A percentile compares a stretch with the other conserved stretches of the same genome.
phyloP scores from a whole-genome alignment of 1,140 invertebrate species.

The Eupristina koningsbergeri region DNA sequence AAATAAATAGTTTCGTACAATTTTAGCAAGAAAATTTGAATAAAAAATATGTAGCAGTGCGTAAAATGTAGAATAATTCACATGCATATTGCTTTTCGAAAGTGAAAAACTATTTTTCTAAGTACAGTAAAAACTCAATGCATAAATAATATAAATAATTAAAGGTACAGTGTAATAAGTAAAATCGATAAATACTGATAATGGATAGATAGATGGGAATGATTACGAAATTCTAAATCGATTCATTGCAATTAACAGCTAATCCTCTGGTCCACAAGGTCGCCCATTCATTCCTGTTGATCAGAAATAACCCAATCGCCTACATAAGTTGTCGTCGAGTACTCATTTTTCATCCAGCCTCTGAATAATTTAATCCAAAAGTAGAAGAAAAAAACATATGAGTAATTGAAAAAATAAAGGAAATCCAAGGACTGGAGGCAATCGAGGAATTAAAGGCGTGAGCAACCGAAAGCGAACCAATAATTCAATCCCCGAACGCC shows the following conservation, averaged over 20 bases:
- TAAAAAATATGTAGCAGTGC: too few relatives aligned
- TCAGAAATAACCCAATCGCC: background rate
- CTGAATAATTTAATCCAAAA: conserved; percentile 21
- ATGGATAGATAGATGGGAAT: background rate
- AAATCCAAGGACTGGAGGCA: background rate
- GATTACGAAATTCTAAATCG: background rate
- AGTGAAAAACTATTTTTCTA: too few relatives aligned
- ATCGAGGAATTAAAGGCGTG: conserved; percentile 49
- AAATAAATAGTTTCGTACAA: too few relatives aligned
- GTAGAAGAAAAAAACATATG: background rate
- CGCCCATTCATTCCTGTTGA: background rate
- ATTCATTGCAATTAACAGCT: background rate
- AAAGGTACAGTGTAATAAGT: too few relatives aligned
- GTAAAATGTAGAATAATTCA: too few relatives aligned
- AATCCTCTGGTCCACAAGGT: background rate
- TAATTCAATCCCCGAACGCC: conserved; percentile 24
- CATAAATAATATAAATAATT: too few relatives aligned
- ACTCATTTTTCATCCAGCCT: background rate
- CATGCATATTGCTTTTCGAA: too few relatives aligned
- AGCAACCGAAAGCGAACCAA: conserved; percentile 19
- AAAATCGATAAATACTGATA: too few relatives aligned
- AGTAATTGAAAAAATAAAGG: conserved; percentile 45
- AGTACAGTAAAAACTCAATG: too few relatives aligned
- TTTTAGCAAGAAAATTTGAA: too few relatives aligned
- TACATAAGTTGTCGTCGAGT: background rate